Evolutionary conservation across 2,797 vertebrate species (phyloP).

Genomic region (Sylvilagus floridanus): DNA sequence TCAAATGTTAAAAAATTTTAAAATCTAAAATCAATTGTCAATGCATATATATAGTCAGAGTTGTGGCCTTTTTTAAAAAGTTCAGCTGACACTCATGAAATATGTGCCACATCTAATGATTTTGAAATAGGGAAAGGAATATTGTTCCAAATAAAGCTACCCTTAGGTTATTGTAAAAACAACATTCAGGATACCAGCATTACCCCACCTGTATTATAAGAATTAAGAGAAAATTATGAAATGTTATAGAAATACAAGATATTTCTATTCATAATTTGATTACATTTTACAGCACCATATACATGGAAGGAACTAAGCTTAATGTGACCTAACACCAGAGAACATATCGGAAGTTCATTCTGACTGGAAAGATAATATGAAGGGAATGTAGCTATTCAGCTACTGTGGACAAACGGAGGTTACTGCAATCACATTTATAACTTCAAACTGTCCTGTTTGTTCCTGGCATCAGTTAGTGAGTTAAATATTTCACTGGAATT

Average conservation of each 20-base stretch:
- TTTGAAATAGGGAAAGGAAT: conserved; percentile 29
- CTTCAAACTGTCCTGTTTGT: conserved; percentile 46
- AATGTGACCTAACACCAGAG: not conserved
- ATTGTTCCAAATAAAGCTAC: not conserved
- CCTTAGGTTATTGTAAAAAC: conserved; percentile 5
- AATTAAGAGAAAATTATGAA: conserved; percentile 43
- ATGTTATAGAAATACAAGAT: conserved; percentile 27
- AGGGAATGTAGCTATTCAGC: not conserved
- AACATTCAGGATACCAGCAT: not conserved
- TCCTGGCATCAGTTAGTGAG: conserved; percentile 38
- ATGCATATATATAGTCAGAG: not conserved
- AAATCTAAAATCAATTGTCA: not conserved
- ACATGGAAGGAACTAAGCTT: not conserved
- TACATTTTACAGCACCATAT: not conserved
- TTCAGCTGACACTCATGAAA: not conserved
- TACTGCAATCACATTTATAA: conserved; percentile 46
- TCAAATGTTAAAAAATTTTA: too few relatives aligned
- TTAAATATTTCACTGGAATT: conserved; percentile 37
- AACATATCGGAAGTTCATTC: not conserved
- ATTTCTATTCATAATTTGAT: not conserved
- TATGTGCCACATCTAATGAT: not conserved
- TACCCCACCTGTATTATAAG: not conserved
- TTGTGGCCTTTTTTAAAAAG: too few relatives aligned
- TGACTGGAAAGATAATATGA: not conserved
- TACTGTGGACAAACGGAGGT: conserved; percentile 46